Base-by-base conservation (phyloP, 2,797 vertebrate genomes). In the Anguilla marmorata region DNA sequence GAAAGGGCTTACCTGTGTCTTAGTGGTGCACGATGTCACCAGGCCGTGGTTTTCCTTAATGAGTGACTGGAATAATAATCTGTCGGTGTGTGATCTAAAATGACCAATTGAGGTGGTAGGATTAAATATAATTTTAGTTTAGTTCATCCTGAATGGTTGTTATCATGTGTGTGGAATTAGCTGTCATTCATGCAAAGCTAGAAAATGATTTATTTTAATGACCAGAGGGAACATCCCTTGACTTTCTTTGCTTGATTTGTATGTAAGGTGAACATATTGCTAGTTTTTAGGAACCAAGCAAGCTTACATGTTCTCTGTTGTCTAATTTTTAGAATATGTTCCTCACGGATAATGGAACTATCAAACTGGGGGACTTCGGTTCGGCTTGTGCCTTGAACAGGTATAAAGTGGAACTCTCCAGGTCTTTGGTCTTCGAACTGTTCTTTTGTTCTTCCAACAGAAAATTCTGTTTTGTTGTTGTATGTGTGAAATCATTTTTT, bases 311-410 rank as follows among this genome's bases (percentile, higher is more conserved):
- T 80, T 86, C 48, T 90, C 82, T 93, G 27, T 88, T 93, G 94
- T 93, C 88, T 90, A 86, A 83, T 87, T 92, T 86, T 58, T 94
- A 99, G 98, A 99, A 99, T 85, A 92, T 99, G 93, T 98, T 99
- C 94, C 96, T 99, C 90, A 97, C 97, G 83, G 95, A 96, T 90
- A 94, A 92, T 54, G 96, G 97, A 90, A 96, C 94, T 90, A 90
- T 98, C 89, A 99, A 98, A 94, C 90, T 99, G 63, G 98, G 98
- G 89, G 98, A 99, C 92, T 99, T 99, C 95, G 98, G 98, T 90
- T 99, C 97, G 12, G 97, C 98, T 0, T 96, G 94, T 89, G 91
- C 97, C 94, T 96, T 99, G 89, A 97, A 96, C 91, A 98, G 95
- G 98, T 97, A 96, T 45, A 90, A 41, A 85, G 24, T 89, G 54